Conservation (phyloP, 2,888 invertebrate genomes). For the Meandrusa payeni region DNA sequence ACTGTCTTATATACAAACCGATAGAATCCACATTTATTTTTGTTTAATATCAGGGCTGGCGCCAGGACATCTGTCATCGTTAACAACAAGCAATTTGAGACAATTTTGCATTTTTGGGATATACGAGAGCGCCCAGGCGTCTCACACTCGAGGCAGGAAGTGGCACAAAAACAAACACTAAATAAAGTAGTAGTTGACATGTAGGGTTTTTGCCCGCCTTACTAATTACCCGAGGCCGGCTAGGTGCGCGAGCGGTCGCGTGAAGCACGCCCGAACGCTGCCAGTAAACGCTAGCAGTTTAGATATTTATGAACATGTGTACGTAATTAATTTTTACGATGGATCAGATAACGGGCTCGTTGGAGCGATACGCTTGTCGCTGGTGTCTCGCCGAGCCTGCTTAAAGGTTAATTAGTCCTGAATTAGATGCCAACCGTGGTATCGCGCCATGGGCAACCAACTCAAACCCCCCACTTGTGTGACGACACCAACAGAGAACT, state of each 20-base stretch:
- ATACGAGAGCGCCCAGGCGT: constrained; percentile 65
- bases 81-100: constrained; percentile 79
- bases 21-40: constrained; percentile 37
- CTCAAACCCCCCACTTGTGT: too few relatives aligned
- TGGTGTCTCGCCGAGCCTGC: constrained; percentile 45
- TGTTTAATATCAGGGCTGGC: constrained; percentile 47
- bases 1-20: constrained; percentile 28
- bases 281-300: constrained; percentile 71
- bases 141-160: constrained; percentile 70
- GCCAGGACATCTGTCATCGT: constrained; percentile 79
- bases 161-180: constrained; percentile 69
- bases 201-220: constrained; percentile 60
- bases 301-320: constrained; percentile 79
- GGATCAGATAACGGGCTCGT: constrained; percentile 72
- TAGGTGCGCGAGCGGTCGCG: constrained; percentile 59
- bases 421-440: constrained; percentile 52
- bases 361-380: constrained; percentile 71
- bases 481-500: too few relatives aligned
- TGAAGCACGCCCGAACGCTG: constrained; percentile 57
- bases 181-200: constrained; percentile 74
- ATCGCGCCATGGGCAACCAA: neutral
- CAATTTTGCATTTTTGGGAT: constrained; percentile 78
- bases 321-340: constrained; percentile 79
- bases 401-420: constrained; percentile 61
- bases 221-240: constrained; percentile 49